phyloP scores from a whole-genome alignment of 2,797 vertebrate genomes.

The Pempheris klunzingeri region DNA sequence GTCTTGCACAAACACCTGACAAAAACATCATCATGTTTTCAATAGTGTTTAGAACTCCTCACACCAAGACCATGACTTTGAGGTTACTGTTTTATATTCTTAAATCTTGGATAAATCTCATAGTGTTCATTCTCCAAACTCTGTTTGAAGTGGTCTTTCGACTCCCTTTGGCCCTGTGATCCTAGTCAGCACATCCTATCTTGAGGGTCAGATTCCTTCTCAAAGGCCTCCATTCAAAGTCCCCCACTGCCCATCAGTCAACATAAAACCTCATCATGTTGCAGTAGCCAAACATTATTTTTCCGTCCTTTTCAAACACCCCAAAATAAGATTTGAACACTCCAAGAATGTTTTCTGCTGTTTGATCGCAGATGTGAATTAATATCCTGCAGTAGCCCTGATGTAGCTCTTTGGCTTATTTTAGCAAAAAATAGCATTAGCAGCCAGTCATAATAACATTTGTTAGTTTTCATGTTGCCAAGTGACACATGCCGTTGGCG shows the following conservation, averaged over 20 bases:
- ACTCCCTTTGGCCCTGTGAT: conserved; percentile 28
- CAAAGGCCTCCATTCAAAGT: conserved; percentile 20
- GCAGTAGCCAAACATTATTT: conserved; percentile 69
- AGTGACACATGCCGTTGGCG: conserved; percentile 61
- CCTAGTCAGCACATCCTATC: conserved; percentile 37
- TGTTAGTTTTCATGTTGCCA: conserved; percentile 52
- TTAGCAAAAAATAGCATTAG: conserved; percentile 38
- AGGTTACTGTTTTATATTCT: conserved; percentile 4
- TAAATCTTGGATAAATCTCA: conserved; percentile 6
- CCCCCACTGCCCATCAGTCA: conserved; percentile 46
- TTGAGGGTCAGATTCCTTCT: conserved; percentile 48
- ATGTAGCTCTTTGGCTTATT: conserved; percentile 30
- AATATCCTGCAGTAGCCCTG: conserved; percentile 26
- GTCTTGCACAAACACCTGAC: conserved; percentile 21
- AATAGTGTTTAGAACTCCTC: background rate
- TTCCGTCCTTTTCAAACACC: conserved; percentile 43
- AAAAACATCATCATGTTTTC: conserved; percentile 10
- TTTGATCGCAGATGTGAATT: conserved; percentile 37
- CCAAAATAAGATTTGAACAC: conserved; percentile 27
- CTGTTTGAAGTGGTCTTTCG: conserved; percentile 17
- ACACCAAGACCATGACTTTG: background rate
- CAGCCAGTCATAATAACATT: conserved; percentile 39
- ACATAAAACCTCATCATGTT: conserved; percentile 69
- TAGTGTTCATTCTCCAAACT: conserved; percentile 17
- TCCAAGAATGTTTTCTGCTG: conserved; percentile 6